These are phyloP conservation scores for Hippocampus zosterae DNA, from an alignment of 2,113 vertebrate genomes.

Conservation along the genomic window DNA sequence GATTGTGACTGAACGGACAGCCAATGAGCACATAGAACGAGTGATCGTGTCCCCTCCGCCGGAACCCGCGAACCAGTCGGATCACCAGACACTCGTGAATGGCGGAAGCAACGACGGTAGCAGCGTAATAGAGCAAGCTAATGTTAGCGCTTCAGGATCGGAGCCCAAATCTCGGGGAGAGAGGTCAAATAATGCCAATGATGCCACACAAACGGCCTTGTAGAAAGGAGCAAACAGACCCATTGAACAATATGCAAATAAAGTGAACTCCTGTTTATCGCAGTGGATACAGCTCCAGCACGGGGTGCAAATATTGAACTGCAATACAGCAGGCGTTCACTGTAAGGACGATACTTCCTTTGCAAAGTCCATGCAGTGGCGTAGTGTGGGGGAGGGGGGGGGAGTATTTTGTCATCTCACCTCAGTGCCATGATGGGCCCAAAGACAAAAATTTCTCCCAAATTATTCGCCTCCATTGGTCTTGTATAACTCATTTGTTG, in stretches of 20 bases:
- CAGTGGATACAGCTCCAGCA: neutral
- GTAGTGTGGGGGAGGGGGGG: no score
- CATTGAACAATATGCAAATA: neutral
- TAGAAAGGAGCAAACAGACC: slow-evolving; percentile 47
- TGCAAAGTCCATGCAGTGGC: no score
- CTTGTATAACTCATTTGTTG: neutral
- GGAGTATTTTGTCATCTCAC: no score
- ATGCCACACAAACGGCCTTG: slow-evolving; percentile 66
- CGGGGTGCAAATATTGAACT: no score
- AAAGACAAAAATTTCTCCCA: neutral
- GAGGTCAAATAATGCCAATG: slow-evolving; percentile 30
- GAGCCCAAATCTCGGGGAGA: slow-evolving; percentile 58
- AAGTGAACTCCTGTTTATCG: neutral
- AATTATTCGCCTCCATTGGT: no score
- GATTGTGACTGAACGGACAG: slow-evolving; percentile 51
- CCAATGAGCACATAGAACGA: slow-evolving; percentile 61
- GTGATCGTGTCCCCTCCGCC: slow-evolving; percentile 47
- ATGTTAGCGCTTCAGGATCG: slow-evolving; percentile 22
- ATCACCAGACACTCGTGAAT: slow-evolving; percentile 19
- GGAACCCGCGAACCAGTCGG: slow-evolving; percentile 32
- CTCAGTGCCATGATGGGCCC: neutral
- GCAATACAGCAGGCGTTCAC: no score
- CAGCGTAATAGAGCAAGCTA: slow-evolving; percentile 35
- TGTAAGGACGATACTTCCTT: no score
- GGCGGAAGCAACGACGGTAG: neutral